Conservation (phyloP, 2,797 vertebrate genomes). For the Chiloscyllium punctatum region DNA sequence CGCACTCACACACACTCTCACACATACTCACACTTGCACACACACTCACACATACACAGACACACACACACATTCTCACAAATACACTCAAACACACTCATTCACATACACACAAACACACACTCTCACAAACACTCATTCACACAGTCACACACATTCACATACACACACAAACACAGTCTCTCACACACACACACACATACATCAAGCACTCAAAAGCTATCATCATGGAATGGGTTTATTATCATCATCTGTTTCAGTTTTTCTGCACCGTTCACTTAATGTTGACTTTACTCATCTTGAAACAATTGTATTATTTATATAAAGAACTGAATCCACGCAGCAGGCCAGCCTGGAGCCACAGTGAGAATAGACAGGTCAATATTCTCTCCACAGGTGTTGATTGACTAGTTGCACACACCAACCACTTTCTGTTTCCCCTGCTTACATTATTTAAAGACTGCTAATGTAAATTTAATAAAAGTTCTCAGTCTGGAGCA, state of each 20-base stretch:
- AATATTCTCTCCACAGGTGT: neutral
- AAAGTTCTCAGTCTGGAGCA: neutral
- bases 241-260: neutral
- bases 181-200: neutral
- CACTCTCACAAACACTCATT: too few relatives aligned
- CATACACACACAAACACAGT: too few relatives aligned
- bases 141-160: neutral
- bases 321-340: neutral
- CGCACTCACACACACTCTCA: neutral
- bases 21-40: too few relatives aligned
- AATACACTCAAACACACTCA: neutral
- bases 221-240: neutral
- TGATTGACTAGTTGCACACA: neutral
- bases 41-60: neutral
- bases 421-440: neutral
- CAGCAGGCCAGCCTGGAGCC: neutral
- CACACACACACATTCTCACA: neutral
- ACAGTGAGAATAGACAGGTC: neutral
- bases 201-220: neutral
- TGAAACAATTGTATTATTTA: slow-evolving; percentile 17
- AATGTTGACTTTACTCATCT: neutral
- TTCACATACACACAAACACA: neutral
- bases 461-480: neutral
- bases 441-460: slow-evolving; percentile 19
- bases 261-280: too few relatives aligned